Conservation (phyloP, 2,888 invertebrate species). For the Troglohyphantes excavatus region DNA sequence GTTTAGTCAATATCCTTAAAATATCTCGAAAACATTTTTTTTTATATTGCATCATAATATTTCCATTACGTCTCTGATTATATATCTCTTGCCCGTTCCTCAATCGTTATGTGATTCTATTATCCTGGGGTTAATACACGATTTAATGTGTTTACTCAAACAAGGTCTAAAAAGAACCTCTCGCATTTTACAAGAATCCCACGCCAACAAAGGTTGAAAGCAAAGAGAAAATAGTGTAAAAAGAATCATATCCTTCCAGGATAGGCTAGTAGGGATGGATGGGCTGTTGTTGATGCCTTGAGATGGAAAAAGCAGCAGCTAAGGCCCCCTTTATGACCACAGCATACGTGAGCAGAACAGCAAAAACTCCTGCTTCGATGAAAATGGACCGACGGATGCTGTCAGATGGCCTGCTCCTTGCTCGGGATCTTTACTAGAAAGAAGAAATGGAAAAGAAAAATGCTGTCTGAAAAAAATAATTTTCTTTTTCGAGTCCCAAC, state of each 20-base stretch:
- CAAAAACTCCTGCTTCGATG: slow-evolving; percentile 65
- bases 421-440: slow-evolving; percentile 38
- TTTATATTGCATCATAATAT: too few species aligned
- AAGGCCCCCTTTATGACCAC: slow-evolving; percentile 67
- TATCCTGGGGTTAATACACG: background rate
- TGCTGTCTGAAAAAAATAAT: slow-evolving; percentile 25
- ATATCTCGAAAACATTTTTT: too few species aligned
- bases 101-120: too few species aligned
- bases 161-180: slow-evolving; percentile 39
- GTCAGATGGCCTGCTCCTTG: slow-evolving; percentile 53
- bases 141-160: background rate
- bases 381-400: slow-evolving; percentile 66
- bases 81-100: too few species aligned
- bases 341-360: slow-evolving; percentile 67
- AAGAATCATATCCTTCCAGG: slow-evolving; percentile 60
- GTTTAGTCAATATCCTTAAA: too few species aligned
- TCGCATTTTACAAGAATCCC: slow-evolving; percentile 48
- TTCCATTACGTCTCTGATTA: too few species aligned
- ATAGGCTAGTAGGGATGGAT: slow-evolving; percentile 54
- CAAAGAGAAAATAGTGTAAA: slow-evolving; percentile 58
- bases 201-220: slow-evolving; percentile 20
- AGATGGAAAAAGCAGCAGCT: slow-evolving; percentile 66
- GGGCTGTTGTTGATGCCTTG: slow-evolving; percentile 69
- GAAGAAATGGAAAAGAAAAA: slow-evolving; percentile 56
- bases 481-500: slow-evolving; percentile 43